These are phyloP conservation scores for Osmerus eperlanus DNA, from an alignment of 2,113 vertebrate species.

Conservation along the genomic window DNA sequence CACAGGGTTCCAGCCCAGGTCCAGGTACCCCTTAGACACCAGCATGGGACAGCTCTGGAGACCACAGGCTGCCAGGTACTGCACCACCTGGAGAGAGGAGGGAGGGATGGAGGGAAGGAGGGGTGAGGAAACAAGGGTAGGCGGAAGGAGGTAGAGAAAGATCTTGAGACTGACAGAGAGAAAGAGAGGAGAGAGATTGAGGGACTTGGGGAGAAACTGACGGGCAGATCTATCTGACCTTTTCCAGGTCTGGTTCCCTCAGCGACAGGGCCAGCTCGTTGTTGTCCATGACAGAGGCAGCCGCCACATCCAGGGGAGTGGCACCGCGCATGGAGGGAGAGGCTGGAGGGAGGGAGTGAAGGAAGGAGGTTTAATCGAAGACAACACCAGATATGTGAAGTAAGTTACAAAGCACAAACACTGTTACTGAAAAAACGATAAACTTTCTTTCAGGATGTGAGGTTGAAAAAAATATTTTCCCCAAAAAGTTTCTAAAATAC, in stretches of 20 bases:
- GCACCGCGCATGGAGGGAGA: conserved; percentile 94
- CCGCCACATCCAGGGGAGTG: conserved; percentile 92
- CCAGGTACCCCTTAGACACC: conserved; percentile 87
- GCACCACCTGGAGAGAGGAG: conserved; percentile 79
- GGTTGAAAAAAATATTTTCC: too few species aligned
- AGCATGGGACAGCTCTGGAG: conserved; percentile 86
- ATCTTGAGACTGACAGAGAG: conserved; percentile 15
- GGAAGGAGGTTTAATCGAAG: background rate
- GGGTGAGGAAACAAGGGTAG: background rate
- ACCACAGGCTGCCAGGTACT: conserved; percentile 88
- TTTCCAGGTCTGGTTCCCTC: conserved; percentile 86
- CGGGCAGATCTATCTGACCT: conserved; percentile 67
- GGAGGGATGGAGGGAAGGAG: background rate
- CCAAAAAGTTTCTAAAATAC: too few species aligned
- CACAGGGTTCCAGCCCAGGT: conserved; percentile 96
- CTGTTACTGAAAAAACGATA: background rate
- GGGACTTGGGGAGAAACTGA: background rate
- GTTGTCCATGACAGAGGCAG: conserved; percentile 97
- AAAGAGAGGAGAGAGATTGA: background rate
- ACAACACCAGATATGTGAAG: background rate
- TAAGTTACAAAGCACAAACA: background rate
- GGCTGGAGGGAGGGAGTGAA: conserved; percentile 65
- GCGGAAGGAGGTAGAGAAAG: background rate
- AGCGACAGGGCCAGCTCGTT: conserved; percentile 90
- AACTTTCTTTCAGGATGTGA: too few species aligned